A percentile compares a stretch with the other conserved stretches of the same genome.
Conservation (phyloP, 2,113 vertebrate species). For the Mobula birostris region DNA sequence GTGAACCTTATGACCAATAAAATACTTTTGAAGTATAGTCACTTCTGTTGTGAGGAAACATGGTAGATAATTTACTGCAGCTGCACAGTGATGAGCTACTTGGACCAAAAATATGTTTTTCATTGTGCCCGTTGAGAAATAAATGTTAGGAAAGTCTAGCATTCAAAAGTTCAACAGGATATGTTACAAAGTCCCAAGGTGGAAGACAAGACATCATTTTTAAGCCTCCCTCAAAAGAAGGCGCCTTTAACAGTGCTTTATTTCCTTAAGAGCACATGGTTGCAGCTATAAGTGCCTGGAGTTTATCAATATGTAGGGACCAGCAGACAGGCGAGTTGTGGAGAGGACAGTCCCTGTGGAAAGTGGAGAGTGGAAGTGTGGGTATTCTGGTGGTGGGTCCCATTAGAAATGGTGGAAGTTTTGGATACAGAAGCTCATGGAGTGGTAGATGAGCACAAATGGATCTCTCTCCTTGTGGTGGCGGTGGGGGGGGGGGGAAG, state of each 20-base stretch:
- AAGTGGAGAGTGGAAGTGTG: too few species aligned
- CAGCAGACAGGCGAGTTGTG: too few species aligned
- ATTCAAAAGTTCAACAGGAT: not conserved
- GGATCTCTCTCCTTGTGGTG: too few species aligned
- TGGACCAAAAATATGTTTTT: not conserved
- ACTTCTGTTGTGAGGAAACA: not conserved
- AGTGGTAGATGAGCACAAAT: too few species aligned
- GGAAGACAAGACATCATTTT: not conserved
- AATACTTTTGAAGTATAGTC: not conserved
- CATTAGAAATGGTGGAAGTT: too few species aligned
- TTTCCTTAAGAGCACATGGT: not conserved
- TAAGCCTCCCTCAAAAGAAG: not conserved
- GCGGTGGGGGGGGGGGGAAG: too few species aligned
- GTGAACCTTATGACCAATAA: too few species aligned
- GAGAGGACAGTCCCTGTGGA: too few species aligned
- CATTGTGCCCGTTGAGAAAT: not conserved
- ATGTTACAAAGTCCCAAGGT: not conserved
- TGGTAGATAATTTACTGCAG: not conserved
- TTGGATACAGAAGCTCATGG: too few species aligned
- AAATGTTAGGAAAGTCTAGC: not conserved
- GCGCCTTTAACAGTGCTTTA: not conserved
- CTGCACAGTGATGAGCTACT: not conserved
- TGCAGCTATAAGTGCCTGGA: too few species aligned
- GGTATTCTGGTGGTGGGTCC: too few species aligned
- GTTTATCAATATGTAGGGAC: too few species aligned